phyloP scores from a whole-genome alignment of 2,113 vertebrate genomes.

The Spilogale gracilis region DNA sequence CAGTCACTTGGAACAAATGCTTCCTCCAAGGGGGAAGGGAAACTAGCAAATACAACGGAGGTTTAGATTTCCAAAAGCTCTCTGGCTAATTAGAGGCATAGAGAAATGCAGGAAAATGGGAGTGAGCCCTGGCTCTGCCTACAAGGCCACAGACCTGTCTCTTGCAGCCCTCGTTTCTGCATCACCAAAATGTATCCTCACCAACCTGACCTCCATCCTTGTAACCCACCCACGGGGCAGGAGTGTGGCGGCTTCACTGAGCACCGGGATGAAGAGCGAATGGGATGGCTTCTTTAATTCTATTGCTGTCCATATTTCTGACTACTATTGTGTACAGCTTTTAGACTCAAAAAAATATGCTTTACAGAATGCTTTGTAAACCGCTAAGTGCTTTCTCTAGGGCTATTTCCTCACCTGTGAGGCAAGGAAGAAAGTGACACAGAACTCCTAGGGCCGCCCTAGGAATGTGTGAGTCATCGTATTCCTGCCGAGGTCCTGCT shows the following conservation, averaged over 20 bases:
- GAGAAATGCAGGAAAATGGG: not conserved
- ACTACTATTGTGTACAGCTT: not conserved
- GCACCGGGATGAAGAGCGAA: not conserved
- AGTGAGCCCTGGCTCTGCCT: too few species aligned
- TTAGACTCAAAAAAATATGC: not conserved
- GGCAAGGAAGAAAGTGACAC: not conserved
- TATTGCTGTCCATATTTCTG: not conserved
- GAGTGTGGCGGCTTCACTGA: fast-evolving
- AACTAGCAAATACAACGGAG: not conserved
- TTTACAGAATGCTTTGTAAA: not conserved
- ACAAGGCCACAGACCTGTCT: not conserved
- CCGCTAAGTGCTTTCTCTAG: not conserved
- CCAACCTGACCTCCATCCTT: not conserved
- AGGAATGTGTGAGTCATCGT: not conserved
- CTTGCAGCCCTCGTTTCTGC: not conserved
- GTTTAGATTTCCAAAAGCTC: not conserved
- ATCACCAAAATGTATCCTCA: not conserved
- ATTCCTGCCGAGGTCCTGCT: not conserved
- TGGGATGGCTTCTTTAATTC: not conserved
- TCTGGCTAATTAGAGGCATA: not conserved
- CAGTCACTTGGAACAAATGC: not conserved
- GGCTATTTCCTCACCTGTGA: not conserved
- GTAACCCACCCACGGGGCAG: not conserved
- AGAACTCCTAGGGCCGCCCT: too few species aligned
- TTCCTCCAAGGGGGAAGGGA: not conserved